Conservation (phyloP, 2,888 invertebrate species). For the Helicoverpa assulta region DNA sequence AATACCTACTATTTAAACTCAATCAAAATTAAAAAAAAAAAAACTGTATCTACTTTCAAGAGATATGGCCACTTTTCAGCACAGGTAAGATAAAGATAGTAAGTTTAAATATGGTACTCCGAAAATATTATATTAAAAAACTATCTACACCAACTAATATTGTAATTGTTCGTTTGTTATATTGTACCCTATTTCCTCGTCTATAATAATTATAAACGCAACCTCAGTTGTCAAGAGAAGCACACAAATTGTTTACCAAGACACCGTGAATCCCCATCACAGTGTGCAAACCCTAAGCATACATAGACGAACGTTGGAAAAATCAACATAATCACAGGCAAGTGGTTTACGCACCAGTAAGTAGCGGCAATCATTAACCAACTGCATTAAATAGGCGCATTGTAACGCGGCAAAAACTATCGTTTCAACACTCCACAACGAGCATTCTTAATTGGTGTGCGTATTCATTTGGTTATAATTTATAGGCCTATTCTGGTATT, state of each 20-base stretch:
- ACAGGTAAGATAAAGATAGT: too few species aligned
- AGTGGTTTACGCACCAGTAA: slow-evolving; percentile 53
- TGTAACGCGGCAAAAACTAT: slow-evolving; percentile 39
- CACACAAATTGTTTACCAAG: background rate
- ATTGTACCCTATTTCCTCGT: too few species aligned
- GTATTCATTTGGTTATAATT: background rate
- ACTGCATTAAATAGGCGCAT: slow-evolving; percentile 43
- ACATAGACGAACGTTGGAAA: slow-evolving; percentile 26
- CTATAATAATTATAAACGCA: too few species aligned
- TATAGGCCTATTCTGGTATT: background rate
- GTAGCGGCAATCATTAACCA: slow-evolving; percentile 53
- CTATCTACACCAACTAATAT: too few species aligned
- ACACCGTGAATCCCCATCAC: background rate
- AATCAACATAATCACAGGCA: slow-evolving; percentile 56
- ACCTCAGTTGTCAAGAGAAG: background rate
- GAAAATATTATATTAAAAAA: too few species aligned
- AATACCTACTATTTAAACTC: too few species aligned
- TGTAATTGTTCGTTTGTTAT: too few species aligned
- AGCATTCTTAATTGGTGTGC: slow-evolving; percentile 23
- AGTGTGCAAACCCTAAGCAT: slow-evolving; percentile 39
- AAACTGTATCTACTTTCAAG: too few species aligned
- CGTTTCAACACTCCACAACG: slow-evolving; percentile 43
- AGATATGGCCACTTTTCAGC: too few species aligned
- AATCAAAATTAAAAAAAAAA: too few species aligned
- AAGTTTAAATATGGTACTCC: too few species aligned